Evolutionary conservation across 1,140 invertebrate species (phyloP), one percentile per base, ranked within the genome.

Genomic region (Sitophilus oryzae): DNA sequence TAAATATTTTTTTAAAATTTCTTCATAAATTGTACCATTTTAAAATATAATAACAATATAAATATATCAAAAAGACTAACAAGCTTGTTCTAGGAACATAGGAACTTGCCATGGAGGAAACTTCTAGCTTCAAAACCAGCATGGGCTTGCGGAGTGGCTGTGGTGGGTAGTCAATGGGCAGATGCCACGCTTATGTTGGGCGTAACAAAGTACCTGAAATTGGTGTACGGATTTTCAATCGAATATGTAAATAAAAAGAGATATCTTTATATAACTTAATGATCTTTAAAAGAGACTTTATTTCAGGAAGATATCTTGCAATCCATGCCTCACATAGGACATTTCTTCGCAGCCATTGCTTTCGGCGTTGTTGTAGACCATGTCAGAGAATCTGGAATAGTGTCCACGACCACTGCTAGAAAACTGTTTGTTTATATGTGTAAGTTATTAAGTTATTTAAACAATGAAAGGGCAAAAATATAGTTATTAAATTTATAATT

Each of bases 111-210:
- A n/a, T 79, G 78, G 78, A 73, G 77, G 55, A 73, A 75, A 46
- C 62, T 81, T 11, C 55, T 81, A 23, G 67, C 74, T 51, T 80
- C 79, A 1, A 76, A 76, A 63, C 78, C 79, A 1, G 78, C 79
- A 8, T 81, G 79, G 79, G 74, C 78, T 46, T 79, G 78, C 23
- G 78, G 77, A 2, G 73, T 79, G 1, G 78, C 78, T 2, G 79
- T 77, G 1, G 74, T 81, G 68, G 79, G 79, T 0, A 79, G 78
- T 57, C 78, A 81, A 70, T 80, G 79, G 78, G 79, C 78, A 6
- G 78, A 80, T 56, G 77, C 77, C 6, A 79, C 79, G 1, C 66
- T 81, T 2, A 76, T 78, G 53, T 71, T 79, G 19, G 79, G 78
- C 6, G 78, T 79, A 63, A 79, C 77, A 1, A 79, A 80, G 56